Evolutionary conservation across 2,888 invertebrate genomes (phyloP).

Genomic region (Yponomeuta evonymella): DNA sequence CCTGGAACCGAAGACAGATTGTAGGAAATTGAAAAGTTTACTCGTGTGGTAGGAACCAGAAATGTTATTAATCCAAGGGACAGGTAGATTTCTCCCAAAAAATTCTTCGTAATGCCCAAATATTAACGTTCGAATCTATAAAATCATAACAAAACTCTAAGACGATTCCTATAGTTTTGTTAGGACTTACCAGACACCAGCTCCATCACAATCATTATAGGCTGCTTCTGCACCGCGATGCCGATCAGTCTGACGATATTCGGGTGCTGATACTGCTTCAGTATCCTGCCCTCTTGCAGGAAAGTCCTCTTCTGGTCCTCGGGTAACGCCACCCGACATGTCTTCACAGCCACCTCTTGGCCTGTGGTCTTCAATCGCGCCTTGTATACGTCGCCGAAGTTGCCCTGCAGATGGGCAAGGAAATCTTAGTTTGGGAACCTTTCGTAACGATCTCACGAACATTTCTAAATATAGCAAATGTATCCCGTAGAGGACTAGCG

Average conservation of each 20-base stretch:
- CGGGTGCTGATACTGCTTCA: slow-evolving; percentile 97
- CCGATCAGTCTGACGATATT: slow-evolving; percentile 97
- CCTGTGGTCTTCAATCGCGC: slow-evolving; percentile 89
- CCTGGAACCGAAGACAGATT: slow-evolving; percentile 66
- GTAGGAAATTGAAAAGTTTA: too few relatives aligned
- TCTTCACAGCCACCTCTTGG: slow-evolving; percentile 96
- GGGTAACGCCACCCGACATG: slow-evolving; percentile 93
- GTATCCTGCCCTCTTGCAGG: slow-evolving; percentile 94
- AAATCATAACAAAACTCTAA: too few relatives aligned
- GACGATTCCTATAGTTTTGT: too few relatives aligned
- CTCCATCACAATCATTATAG: slow-evolving; percentile 99
- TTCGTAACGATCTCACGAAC: too few relatives aligned
- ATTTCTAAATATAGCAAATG: too few relatives aligned
- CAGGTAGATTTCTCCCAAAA: too few relatives aligned
- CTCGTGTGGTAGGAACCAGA: too few relatives aligned
- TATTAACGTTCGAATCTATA: too few relatives aligned
- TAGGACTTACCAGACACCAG: slow-evolving; percentile 83
- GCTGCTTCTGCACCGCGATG: slow-evolving; percentile 98
- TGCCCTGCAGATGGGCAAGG: slow-evolving; percentile 80
- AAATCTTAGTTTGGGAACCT: not conserved
- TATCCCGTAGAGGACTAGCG: too few relatives aligned
- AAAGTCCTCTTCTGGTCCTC: slow-evolving; percentile 97
- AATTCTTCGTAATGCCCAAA: too few relatives aligned
- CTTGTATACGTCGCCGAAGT: slow-evolving; percentile 98
- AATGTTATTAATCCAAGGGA: too few relatives aligned